Evolutionary conservation across 2,888 invertebrate genomes (phyloP).

Genomic region (Melipona bicolor): DNA sequence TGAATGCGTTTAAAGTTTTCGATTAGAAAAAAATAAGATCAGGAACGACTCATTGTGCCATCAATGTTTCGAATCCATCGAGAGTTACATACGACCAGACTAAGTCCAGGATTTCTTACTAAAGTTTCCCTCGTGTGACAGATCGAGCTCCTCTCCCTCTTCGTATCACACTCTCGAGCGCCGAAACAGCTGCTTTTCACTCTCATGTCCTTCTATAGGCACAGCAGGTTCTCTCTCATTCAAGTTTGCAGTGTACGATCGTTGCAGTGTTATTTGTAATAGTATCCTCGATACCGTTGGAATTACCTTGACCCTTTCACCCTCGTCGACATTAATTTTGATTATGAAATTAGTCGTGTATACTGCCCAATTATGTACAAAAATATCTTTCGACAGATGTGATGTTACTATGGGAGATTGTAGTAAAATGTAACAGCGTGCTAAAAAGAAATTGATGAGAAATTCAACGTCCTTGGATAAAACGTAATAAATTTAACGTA

Average conservation of each 20-base stretch:
- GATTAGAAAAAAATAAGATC: background rate
- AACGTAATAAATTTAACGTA: background rate
- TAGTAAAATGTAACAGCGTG: background rate
- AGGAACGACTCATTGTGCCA: background rate
- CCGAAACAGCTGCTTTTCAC: background rate
- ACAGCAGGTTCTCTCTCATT: background rate
- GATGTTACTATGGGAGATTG: background rate
- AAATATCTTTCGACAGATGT: background rate
- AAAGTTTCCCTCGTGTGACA: background rate
- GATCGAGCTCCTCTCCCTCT: background rate
- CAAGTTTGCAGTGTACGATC: background rate
- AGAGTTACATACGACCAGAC: background rate
- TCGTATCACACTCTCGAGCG: background rate
- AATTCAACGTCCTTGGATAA: background rate
- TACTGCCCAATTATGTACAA: background rate
- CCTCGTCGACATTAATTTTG: background rate
- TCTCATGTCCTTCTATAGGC: slow-evolving; percentile 21
- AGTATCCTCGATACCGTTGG: background rate
- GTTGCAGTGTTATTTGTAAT: background rate
- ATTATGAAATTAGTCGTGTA: background rate
- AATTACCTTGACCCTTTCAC: slow-evolving; percentile 12
- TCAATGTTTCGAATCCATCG: background rate
- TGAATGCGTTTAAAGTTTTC: slow-evolving; percentile 2
- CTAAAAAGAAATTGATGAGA: background rate
- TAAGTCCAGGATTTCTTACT: background rate